Evolutionary conservation across 2,113 vertebrate genomes (phyloP).

Genomic region (Nymphicus hollandicus): DNA sequence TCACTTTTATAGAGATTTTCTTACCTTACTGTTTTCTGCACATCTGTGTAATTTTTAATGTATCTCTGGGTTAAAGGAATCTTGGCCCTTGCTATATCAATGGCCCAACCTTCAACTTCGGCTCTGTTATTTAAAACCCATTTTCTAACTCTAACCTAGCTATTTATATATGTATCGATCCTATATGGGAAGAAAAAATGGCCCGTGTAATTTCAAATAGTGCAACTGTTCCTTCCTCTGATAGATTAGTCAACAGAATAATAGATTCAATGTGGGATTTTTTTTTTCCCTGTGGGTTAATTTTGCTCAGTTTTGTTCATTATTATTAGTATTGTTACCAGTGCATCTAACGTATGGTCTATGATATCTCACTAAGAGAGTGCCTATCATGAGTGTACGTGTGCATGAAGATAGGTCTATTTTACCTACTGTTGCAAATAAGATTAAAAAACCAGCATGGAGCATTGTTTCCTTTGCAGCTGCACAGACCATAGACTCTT

Average conservation of each 20-base stretch:
- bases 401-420: not conserved
- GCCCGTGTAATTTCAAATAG: not conserved
- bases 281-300: not conserved
- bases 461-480: not conserved
- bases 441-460: accelerated
- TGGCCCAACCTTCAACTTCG: not conserved
- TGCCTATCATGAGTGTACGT: not conserved
- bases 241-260: constrained; percentile 12
- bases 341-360: not conserved
- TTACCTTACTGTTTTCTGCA: constrained; percentile 9
- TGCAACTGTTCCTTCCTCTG: not conserved
- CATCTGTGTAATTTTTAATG: not conserved
- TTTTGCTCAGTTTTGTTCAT: not conserved
- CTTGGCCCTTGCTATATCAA: not conserved
- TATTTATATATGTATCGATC: constrained; percentile 34
- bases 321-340: not conserved
- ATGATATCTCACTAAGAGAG: not conserved
- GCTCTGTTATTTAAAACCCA: not conserved
- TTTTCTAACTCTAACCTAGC: not conserved
- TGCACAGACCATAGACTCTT: not conserved
- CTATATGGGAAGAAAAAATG: constrained; percentile 26
- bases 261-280: not conserved
- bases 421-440: not conserved
- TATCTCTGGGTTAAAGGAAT: not conserved
- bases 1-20: not conserved